These are phyloP conservation scores for Phymorhynchus buccinoides DNA, from an alignment of 1,140 invertebrate species.

Conservation along the genomic window DNA sequence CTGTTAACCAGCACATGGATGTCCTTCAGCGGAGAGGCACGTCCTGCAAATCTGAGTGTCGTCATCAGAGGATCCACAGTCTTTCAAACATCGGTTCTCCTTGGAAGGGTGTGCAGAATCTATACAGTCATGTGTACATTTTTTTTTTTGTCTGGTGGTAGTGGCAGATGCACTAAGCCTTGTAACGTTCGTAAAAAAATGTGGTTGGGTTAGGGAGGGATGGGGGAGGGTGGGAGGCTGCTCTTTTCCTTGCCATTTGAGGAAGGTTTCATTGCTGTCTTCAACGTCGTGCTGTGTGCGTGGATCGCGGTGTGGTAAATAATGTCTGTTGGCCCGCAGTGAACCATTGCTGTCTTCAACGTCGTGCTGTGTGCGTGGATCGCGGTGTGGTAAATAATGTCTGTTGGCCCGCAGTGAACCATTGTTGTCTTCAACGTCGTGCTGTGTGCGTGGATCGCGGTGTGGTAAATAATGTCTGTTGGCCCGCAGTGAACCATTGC, in stretches of 20 bases:
- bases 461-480: not conserved
- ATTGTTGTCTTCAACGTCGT: not conserved
- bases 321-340: not conserved
- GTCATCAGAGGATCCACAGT: not conserved
- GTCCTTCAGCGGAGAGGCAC: not conserved
- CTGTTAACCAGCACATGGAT: not conserved
- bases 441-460: not conserved
- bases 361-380: not conserved
- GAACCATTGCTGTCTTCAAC: not conserved
- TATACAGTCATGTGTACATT: not conserved
- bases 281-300: not conserved
- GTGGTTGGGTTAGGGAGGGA: not conserved
- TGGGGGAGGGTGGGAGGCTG: not conserved
- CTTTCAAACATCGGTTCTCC: not conserved
- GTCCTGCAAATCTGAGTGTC: not conserved
- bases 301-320: not conserved
- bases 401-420: too few species aligned
- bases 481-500: too few species aligned
- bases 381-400: not conserved
- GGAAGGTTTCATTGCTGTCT: not conserved
- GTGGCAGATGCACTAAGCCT: conserved; percentile 1
- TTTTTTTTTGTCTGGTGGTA: too few species aligned
- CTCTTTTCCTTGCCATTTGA: not conserved
- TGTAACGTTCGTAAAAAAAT: not conserved
- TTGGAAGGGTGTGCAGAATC: not conserved